Evolutionary conservation across 2,113 vertebrate genomes (phyloP), one percentile per base, ranked within the genome.

Genomic region (Ictalurus punctatus): DNA sequence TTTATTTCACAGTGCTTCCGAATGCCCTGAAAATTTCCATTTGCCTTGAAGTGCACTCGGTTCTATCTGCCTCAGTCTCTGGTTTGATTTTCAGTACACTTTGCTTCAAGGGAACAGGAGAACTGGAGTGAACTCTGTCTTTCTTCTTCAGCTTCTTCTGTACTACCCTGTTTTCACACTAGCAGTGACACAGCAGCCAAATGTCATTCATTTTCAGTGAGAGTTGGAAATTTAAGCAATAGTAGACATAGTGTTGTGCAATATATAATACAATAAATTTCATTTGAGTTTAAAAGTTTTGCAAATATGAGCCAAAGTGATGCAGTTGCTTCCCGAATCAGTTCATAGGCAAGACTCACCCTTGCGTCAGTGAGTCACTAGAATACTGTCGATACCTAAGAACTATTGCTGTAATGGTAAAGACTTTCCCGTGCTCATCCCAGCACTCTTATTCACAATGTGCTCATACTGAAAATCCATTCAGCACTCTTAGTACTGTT

Each of bases 21-120:
- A 81, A 56, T 56, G 14, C n/a, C 14, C 79, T 81, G 79, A 23
- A 83, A 83, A 61, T 59, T 30, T 83, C 80, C 56, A 37, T 23
- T 83, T 83, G 80, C 56, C 56, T 37, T 59, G n/a, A 82, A 34
- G 17, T 10, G 17, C 80, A 37, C 30, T 82, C 2, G 10, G 54
- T 3, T 59, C 17, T 37, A 6, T 82, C 80, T 34, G 56, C 56
- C 9, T 61, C 19, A 9, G 54, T 59, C 54, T 59, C 48, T 85
- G 48, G 44, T 48, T 54, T 54, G 40, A 37, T 82, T 56, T 81
- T 54, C 25, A 80, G 13, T 76, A 40, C 40, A 48, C 74, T 78
- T 48, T 48, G 74, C 74, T 78, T 48, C 40, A 58, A 58, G 16
- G 54, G 17, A 81, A 58, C 52, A 81, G 52, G 7, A 81, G 52